Base-by-base conservation (phyloP, 2,797 vertebrate genomes). In the Epinephelus coioides region DNA sequence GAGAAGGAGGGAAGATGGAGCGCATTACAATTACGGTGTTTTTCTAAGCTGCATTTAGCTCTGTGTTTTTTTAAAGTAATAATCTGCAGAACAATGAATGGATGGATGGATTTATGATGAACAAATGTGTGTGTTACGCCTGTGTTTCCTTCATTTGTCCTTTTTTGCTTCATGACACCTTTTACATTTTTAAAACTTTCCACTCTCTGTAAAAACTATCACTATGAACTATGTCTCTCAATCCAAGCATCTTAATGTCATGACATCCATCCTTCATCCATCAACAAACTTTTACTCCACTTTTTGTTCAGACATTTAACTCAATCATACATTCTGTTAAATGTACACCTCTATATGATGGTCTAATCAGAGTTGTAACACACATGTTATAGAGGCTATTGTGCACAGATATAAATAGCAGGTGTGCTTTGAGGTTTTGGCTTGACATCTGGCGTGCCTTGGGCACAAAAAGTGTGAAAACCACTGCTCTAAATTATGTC, bases 1-100 rank as follows among this genome's bases (percentile, higher is more conserved):
- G 93, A 92, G 93, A 93, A 86, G 89, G 86, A 82, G 55, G 30
- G 68, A 83, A 72, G 66, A 76, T 56, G 64, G 71, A 71, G 79
- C 49, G 62, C 66, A 76, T 83, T 59, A 76, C 73, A 87, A 78
- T 74, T 23, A 79, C 27, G 30, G 59, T 65, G 38, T 76, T 38
- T 66, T 50, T 75, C 54, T 27, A 25, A 63, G 56, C n/a, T 73
- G 69, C 51, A 55, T 83, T 76, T 57, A 40, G 27, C 61, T 74
- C 18, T 14, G 46, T 65, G 62, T 60, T 80, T 12, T 75, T 40
- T 79, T 69, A 83, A 68, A 83, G 53, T 73, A 76, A 82, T 64
- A 81, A 73, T 67, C 56, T 59, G 12, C 13, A 69, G 12, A 72
- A 79, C 47, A 21, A 15, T 8, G 44, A 51, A 69, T 12, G 65